These are phyloP conservation scores for Melanerpes aurifrons DNA, from an alignment of 2,113 vertebrate genomes.

Conservation along the genomic window DNA sequence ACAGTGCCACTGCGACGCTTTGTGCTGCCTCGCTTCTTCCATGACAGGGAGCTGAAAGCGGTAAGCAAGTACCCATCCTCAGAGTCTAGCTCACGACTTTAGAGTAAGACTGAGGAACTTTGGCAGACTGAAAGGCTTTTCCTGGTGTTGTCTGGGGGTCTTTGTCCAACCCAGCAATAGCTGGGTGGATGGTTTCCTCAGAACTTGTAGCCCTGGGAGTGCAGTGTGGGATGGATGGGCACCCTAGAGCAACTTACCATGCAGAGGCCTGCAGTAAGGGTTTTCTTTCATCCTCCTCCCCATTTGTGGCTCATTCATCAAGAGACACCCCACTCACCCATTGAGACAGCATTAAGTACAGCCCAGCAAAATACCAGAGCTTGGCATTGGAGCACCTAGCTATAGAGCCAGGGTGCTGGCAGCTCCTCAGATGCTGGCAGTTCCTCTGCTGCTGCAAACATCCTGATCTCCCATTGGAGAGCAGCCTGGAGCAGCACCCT, in stretches of 20 bases:
- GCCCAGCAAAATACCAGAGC: background rate
- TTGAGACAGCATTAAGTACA: background rate
- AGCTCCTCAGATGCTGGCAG: background rate
- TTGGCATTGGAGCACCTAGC: background rate
- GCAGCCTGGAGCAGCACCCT: background rate
- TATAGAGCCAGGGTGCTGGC: background rate
- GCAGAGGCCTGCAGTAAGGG: background rate
- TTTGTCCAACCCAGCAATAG: background rate
- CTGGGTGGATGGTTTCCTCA: background rate
- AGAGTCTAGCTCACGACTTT: background rate
- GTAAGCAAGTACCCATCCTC: conserved; percentile 76
- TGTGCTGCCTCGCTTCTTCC: conserved; percentile 90
- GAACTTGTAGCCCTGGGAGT: background rate
- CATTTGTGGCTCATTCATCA: background rate
- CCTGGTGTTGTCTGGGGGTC: background rate
- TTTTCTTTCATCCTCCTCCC: background rate
- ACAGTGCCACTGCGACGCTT: conserved; percentile 93
- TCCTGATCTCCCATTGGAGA: background rate
- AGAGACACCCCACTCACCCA: background rate
- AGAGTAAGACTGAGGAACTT: background rate
- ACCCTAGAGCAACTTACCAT: background rate
- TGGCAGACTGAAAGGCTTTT: background rate
- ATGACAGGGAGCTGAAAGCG: conserved; percentile 94
- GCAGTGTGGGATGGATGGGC: background rate
- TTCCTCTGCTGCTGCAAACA: background rate